Base-by-base conservation (phyloP, 2,113 vertebrate species). In the Sakesphorus luctuosus region DNA sequence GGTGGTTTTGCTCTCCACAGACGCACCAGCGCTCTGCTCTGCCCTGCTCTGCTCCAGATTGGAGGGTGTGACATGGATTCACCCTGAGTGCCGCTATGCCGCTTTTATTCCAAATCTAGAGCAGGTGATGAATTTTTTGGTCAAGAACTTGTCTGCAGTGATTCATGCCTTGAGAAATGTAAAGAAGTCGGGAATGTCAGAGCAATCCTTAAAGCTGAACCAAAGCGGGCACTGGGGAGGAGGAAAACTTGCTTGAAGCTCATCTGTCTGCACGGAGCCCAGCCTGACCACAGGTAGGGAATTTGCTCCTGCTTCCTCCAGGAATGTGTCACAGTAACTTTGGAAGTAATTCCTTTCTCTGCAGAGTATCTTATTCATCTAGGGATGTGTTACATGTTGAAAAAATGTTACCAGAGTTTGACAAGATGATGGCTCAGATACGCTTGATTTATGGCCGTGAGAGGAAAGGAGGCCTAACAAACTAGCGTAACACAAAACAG, bases 251-350 rank as follows among this genome's bases (percentile, higher is more conserved):
- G 8, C 66, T 21, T 50, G 68, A 69, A 73, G n/a, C 58, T 81
- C 46, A 25, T 18, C 21, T 35, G 6, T 17, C 61, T 56, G 35
- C 18, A 3, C 3, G 2, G 9, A 84, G 61, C 24, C 28, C 0
- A 38, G 79, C 59, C 67, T 47, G 59, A 38, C 62, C 78, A 36
- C 3, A 25, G 74, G 28, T 36, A 46, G 44, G 56, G 66, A 53
- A 53, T 74, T 66, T 69, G 40, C 33, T 82, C 38, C 49, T 31
- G 5, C 23, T 74, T 49, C 52, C 4, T 25, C 7, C 15, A 3
- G n/a, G 46, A 0, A 0, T 17, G n/a, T 1, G 0, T 23, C 73
- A 71, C 58, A 53, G 29, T 33, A 82, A 65, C 19, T 13, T 35
- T 16, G n/a, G 46, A 50, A 52, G 36, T 85, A 24, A 43, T 2